Evolutionary conservation across 1,140 invertebrate species (phyloP), one percentile per base, ranked within the genome.

Genomic region (Habropoda laboriosa): DNA sequence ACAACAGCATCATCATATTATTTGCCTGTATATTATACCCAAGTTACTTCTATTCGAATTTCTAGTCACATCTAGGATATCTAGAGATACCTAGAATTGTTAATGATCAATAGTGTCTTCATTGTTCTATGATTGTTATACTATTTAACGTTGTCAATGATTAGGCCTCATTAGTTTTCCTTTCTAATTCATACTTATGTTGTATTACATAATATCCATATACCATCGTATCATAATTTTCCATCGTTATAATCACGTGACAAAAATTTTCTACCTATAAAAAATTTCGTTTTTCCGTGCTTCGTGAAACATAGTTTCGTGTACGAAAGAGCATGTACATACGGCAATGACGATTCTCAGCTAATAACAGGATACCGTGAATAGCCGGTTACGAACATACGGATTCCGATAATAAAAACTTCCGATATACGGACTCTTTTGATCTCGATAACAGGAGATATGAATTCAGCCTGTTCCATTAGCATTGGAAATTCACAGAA

Each of bases 321-420:
- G 45, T 24, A 45, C 30, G 45, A 21, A 66, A 58, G 49, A 49
- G 8, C 6, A 12, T 18, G 4, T n/a, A 35, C 40, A 49, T n/a
- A n/a, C n/a, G n/a, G n/a, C 47, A 27, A n/a, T 21, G 38, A 47
- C 32, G 47, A 60, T 13, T 75, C 21, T 21, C 24, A 30, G 13
- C 2, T 74, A 83, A 83, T 77, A 82, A 76, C 80, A 83, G 80
- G 73, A 83, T 83, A 82, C 67, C 6, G 47, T 5, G 53, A 82
- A 78, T 78, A 82, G 55, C 49, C 35, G 61, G 47, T 64, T 83
- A n/a, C 45, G 32, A 38, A 45, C 57, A 63, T 18, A 24, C 8
- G 30, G 35, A 64, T 24, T 38, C 30, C n/a, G 32, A 63, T 53
- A 58, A 82, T 66, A n/a, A 51, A 16, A 51, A 64, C 57, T 40